phyloP scores from a whole-genome alignment of 2,888 invertebrate species.

The Amblyteles armatorius region DNA sequence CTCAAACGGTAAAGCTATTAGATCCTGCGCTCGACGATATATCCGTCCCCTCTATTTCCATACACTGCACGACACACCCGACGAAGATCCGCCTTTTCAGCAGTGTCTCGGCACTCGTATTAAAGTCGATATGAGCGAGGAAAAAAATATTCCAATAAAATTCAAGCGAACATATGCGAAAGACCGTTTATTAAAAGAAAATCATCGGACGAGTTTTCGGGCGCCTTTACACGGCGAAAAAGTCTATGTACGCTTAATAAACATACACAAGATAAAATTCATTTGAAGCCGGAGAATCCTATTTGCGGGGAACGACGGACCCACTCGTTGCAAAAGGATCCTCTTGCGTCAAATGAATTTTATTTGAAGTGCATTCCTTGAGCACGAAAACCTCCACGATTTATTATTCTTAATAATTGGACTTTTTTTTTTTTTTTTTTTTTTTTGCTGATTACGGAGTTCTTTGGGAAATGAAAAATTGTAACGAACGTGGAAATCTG shows the following conservation, averaged over 20 bases:
- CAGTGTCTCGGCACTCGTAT: background rate
- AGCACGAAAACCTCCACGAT: too few relatives aligned
- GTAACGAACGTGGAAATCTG: too few relatives aligned
- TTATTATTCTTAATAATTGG: too few relatives aligned
- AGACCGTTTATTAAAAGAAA: background rate
- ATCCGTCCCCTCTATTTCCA: background rate
- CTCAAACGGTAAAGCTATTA: constrained; percentile 47
- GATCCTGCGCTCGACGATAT: constrained; percentile 26
- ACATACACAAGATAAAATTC: background rate
- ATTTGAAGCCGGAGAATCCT: too few relatives aligned
- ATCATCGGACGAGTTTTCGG: background rate
- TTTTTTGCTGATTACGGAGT: too few relatives aligned
- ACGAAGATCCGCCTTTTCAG: background rate
- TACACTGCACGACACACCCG: background rate
- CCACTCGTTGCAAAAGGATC: too few relatives aligned
- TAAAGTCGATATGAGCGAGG: background rate
- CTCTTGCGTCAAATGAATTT: too few relatives aligned
- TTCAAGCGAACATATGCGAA: background rate
- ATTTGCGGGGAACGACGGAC: too few relatives aligned
- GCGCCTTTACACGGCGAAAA: background rate
- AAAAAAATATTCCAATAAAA: background rate
- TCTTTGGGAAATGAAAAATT: too few relatives aligned
- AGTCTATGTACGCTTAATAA: background rate
- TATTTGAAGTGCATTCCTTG: too few relatives aligned
- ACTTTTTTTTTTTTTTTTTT: too few relatives aligned